Conservation (phyloP, 2,888 invertebrate genomes). For the Leuctra nigra region DNA sequence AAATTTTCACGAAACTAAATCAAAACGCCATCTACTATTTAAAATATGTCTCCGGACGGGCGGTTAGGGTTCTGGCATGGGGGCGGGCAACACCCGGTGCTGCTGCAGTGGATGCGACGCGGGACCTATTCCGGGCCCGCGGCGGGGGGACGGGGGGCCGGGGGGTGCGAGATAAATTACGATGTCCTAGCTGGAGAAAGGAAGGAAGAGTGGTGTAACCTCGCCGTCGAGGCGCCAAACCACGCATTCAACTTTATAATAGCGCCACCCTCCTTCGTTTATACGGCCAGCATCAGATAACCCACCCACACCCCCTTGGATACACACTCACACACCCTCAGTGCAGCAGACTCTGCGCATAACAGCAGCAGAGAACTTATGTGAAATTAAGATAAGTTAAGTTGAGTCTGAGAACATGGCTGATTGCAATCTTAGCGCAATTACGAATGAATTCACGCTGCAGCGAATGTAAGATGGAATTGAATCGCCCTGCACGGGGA, state of each 20-base stretch:
- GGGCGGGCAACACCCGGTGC: conserved; percentile 6
- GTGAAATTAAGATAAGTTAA: conserved; percentile 16
- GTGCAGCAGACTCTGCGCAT: background rate
- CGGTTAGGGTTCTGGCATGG: background rate
- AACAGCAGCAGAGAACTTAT: conserved; percentile 9
- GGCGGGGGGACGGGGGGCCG: background rate
- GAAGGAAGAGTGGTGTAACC: conserved; percentile 23
- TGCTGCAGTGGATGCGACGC: background rate
- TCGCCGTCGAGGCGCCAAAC: conserved; percentile 23
- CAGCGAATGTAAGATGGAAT: too few species aligned
- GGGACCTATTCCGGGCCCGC: conserved; percentile 4
- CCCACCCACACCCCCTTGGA: background rate
- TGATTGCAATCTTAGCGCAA: too few species aligned
- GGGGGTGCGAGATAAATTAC: conserved; percentile 24
- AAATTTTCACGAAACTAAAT: background rate
- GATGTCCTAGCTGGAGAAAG: conserved; percentile 20
- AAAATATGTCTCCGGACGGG: conserved; percentile 5
- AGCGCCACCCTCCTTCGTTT: conserved; percentile 6
- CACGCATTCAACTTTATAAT: conserved; percentile 8
- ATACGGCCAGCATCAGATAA: conserved; percentile 14
- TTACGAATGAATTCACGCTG: too few species aligned
- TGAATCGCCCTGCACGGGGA: too few species aligned
- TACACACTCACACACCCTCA: background rate
- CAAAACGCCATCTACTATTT: conserved; percentile 12
- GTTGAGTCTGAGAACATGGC: too few species aligned